Evolutionary conservation across 2,113 vertebrate genomes (phyloP).

Genomic region (Rhinolophus ferrumequinum): DNA sequence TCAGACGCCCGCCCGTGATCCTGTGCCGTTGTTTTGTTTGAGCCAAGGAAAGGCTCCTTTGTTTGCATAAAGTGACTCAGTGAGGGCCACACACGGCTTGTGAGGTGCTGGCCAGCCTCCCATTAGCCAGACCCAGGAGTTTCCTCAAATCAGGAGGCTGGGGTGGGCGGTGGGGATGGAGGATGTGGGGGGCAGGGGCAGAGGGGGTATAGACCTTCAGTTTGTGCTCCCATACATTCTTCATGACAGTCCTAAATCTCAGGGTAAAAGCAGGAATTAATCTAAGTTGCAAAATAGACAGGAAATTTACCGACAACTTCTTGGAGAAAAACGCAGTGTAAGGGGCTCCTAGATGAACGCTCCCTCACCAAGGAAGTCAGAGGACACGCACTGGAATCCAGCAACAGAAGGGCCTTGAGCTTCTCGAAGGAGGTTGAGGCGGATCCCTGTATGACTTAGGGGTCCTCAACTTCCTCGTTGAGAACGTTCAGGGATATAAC

Average conservation of each 20-base stretch:
- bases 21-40: neutral
- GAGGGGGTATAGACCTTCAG: neutral
- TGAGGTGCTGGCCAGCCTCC: neutral
- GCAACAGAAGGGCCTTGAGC: neutral
- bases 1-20: neutral
- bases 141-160: neutral
- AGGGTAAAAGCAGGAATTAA: neutral
- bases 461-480: fast-evolving
- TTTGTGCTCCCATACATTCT: fast-evolving
- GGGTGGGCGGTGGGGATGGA: too few relatives aligned
- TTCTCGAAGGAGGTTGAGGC: neutral
- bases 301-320: conserved; percentile 5
- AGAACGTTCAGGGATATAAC: neutral
- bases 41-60: neutral
- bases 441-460: fast-evolving
- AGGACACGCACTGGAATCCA: neutral
- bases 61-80: conserved; percentile 52
- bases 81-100: neutral
- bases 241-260: neutral
- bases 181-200: too few relatives aligned
- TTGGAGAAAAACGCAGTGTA: neutral
- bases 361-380: neutral
- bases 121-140: too few relatives aligned
- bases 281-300: conserved; percentile 4
- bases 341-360: neutral